Conservation (phyloP, 2,113 vertebrate species). For the Phylloscopus trochiloides region DNA sequence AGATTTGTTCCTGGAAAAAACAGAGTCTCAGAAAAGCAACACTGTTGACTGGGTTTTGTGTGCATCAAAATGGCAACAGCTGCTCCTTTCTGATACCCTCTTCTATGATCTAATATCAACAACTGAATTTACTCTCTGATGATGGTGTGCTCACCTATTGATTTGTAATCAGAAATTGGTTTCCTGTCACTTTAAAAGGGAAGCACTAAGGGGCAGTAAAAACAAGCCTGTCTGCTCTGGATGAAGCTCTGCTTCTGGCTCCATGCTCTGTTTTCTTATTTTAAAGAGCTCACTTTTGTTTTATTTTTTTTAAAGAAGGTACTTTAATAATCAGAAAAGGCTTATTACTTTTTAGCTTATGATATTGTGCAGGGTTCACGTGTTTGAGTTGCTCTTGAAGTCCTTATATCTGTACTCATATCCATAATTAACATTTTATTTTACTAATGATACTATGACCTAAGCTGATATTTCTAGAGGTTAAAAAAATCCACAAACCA, state of each 20-base stretch:
- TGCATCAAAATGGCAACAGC: not conserved
- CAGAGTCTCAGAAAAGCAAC: not conserved
- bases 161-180: slow-evolving; percentile 75
- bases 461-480: not conserved
- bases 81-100: not conserved
- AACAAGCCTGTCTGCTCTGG: slow-evolving; percentile 65
- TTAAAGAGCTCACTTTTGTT: not conserved
- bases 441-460: not conserved
- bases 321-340: not conserved
- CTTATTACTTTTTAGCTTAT: not conserved
- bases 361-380: not conserved
- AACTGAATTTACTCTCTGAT: not conserved
- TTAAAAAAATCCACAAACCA: not conserved
- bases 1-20: not conserved
- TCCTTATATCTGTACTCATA: not conserved
- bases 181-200: slow-evolving; percentile 77
- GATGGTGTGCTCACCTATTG: slow-evolving; percentile 53
- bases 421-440: not conserved
- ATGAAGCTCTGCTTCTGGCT: slow-evolving; percentile 37
- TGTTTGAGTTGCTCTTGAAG: not conserved
- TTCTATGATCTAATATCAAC: not conserved
- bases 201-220: slow-evolving; percentile 76
- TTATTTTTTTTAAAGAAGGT: not conserved
- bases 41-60: not conserved
- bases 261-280: not conserved